Percentiles rank a stretch among this genome's conserved stretches.
These are phyloP conservation scores for Acanthis flammea DNA, from an alignment of 2,797 vertebrate species.

Conservation along the genomic window DNA sequence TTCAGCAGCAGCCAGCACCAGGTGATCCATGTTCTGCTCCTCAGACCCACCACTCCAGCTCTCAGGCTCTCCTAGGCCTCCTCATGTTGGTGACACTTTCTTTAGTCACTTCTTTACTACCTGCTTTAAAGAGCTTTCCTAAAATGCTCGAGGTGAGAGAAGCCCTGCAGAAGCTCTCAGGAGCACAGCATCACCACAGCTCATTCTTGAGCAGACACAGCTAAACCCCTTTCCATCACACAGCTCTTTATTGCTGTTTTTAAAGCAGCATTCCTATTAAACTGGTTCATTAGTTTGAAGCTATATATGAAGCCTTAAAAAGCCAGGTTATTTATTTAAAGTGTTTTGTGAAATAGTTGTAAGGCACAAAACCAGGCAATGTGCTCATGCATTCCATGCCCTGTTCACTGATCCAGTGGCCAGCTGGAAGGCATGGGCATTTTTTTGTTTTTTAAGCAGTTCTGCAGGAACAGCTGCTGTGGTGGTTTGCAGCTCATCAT, in stretches of 20 bases:
- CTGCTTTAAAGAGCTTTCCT: background rate
- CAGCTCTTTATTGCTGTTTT: background rate
- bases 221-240: background rate
- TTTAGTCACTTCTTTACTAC: background rate
- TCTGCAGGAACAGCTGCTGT: background rate
- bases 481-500: background rate
- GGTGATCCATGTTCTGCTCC: background rate
- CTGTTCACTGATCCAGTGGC: background rate
- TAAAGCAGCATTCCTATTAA: background rate
- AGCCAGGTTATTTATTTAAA: background rate
- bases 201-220: background rate
- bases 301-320: background rate
- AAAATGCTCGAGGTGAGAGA: background rate
- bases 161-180: background rate
- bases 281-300: background rate
- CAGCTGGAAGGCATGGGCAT: background rate
- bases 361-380: background rate
- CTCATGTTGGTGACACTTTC: background rate
- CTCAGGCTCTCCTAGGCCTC: background rate
- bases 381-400: background rate
- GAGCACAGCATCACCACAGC: background rate
- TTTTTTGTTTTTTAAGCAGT: background rate
- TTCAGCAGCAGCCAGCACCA: background rate
- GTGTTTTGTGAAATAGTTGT: background rate
- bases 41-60: background rate